These are phyloP conservation scores for Ceratosolen fusciceps DNA, from an alignment of 1,140 invertebrate species.

Conservation along the genomic window DNA sequence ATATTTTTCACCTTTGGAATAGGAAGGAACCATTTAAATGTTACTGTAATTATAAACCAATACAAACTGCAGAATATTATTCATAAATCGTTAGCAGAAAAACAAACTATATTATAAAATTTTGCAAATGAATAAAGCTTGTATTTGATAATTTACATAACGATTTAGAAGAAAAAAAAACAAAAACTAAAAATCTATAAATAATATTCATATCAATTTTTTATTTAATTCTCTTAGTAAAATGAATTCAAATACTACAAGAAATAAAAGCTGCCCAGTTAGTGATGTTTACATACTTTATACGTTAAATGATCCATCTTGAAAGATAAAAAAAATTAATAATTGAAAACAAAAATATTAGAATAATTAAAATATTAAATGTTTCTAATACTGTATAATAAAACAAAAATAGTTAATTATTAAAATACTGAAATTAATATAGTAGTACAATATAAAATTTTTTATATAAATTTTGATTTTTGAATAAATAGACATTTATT, in stretches of 20 bases:
- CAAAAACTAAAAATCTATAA: constrained; percentile 90
- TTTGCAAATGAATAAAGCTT: constrained; percentile 91
- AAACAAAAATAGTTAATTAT: neutral
- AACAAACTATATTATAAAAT: constrained; percentile 89
- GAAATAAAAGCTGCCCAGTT: constrained; percentile 89
- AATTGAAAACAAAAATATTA: constrained; percentile 66
- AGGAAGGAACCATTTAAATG: constrained; percentile 91
- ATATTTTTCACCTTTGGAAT: constrained; percentile 86
- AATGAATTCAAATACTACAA: constrained; percentile 70
- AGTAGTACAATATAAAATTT: neutral
- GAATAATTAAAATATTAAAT: constrained; percentile 46
- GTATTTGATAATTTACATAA: constrained; percentile 86
- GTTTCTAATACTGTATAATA: neutral
- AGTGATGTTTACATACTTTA: constrained; percentile 96
- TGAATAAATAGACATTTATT: constrained; percentile 51
- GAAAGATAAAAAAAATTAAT: constrained; percentile 87
- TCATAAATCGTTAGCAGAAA: constrained; percentile 90
- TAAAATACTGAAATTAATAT: neutral
- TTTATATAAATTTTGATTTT: constrained; percentile 9
- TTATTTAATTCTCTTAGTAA: constrained; percentile 66
- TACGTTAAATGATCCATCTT: constrained; percentile 94
- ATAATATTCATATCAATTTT: constrained; percentile 86
- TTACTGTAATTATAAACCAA: constrained; percentile 87
- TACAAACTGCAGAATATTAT: constrained; percentile 86
- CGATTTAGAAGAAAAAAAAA: constrained; percentile 95